Evolutionary conservation across 1,140 invertebrate genomes (phyloP).

Genomic region (Drosophila funebris): DNA sequence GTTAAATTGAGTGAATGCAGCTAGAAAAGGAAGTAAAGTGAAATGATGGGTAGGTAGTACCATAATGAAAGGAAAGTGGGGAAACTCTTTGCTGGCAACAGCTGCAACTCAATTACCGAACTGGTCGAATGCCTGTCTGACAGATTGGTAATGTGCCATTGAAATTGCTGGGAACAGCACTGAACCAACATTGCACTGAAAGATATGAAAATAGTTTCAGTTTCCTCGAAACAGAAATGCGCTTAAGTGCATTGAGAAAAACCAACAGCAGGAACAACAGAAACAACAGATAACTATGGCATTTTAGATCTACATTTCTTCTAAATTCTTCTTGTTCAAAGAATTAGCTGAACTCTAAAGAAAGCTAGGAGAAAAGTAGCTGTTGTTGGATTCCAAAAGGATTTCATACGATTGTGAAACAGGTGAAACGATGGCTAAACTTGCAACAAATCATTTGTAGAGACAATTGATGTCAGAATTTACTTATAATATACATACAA

Average conservation of each 20-base stretch:
- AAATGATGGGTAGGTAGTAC: background rate
- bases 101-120: slow-evolving; percentile 46
- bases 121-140: slow-evolving; percentile 9
- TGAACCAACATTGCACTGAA: background rate
- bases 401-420: no score
- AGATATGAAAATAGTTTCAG: background rate
- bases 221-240: background rate
- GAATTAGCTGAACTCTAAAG: no score
- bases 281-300: background rate
- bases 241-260: background rate
- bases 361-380: no score
- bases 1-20: slow-evolving; percentile 66
- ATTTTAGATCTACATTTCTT: no score
- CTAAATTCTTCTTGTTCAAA: no score
- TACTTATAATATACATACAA: no score
- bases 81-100: slow-evolving; percentile 6
- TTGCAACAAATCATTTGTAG: no score
- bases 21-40: background rate
- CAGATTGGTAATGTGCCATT: slow-evolving; percentile 4
- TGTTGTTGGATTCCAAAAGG: no score
- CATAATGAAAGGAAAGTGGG: background rate
- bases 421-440: no score
- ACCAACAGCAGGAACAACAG: background rate
- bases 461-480: no score
- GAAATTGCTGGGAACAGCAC: background rate